Evolutionary conservation across 2,113 vertebrate species (phyloP).

Genomic region (Cynoglossus semilaevis): DNA sequence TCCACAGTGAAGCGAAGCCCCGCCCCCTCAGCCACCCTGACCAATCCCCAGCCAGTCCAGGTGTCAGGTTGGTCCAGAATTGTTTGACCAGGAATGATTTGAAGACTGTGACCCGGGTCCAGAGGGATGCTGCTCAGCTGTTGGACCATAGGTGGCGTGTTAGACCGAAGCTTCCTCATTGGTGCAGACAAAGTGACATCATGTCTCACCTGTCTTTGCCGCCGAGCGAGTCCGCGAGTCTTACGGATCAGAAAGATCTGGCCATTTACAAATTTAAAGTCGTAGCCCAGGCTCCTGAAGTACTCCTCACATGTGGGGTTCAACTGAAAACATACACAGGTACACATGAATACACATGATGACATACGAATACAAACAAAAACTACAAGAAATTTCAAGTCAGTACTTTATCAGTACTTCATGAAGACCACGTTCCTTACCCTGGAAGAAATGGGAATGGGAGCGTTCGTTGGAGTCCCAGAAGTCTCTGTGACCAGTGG

Average conservation of each 20-base stretch:
- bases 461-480: slow-evolving; percentile 33
- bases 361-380: neutral
- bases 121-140: slow-evolving; percentile 38
- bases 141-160: neutral
- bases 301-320: slow-evolving; percentile 81
- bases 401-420: neutral
- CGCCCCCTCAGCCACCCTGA: slow-evolving; percentile 71
- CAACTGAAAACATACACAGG: slow-evolving; percentile 59
- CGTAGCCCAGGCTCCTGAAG: slow-evolving; percentile 79
- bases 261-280: slow-evolving; percentile 79
- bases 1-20: slow-evolving; percentile 81
- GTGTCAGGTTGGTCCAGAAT: slow-evolving; percentile 55
- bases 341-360: neutral
- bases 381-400: neutral
- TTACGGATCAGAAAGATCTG: slow-evolving; percentile 76
- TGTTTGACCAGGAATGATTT: slow-evolving; percentile 71
- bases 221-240: slow-evolving; percentile 54
- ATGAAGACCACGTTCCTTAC: slow-evolving; percentile 44
- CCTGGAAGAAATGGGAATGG: slow-evolving; percentile 59
- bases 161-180: neutral
- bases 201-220: slow-evolving; percentile 49
- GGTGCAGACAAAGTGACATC: neutral
- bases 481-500: slow-evolving; percentile 54
- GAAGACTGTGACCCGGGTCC: slow-evolving; percentile 44
- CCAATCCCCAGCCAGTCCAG: slow-evolving; percentile 84